A percentile compares a stretch with the other conserved stretches of the same genome.
These are phyloP conservation scores for Drosophila testacea DNA, from an alignment of 2,888 invertebrate genomes.

Conservation along the genomic window DNA sequence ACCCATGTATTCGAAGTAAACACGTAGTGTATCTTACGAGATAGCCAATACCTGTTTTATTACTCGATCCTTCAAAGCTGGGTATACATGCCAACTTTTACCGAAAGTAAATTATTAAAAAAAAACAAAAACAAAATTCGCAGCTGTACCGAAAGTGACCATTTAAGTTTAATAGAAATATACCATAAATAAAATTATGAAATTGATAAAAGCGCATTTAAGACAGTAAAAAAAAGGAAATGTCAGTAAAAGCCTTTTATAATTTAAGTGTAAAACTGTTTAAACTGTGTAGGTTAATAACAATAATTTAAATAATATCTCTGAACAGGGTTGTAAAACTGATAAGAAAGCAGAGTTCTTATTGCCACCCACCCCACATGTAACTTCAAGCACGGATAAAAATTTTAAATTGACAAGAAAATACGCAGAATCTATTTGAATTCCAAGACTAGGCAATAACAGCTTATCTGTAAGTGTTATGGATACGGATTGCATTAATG, in stretches of 20 bases:
- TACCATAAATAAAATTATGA: not conserved
- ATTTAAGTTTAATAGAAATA: not conserved
- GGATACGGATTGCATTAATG: constrained; percentile 14
- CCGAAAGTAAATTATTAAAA: no score
- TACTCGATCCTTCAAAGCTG: not conserved
- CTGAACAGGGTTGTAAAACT: not conserved
- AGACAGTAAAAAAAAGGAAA: not conserved
- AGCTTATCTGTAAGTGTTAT: constrained; percentile 14
- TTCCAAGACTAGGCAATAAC: not conserved
- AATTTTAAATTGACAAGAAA: not conserved
- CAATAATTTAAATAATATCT: not conserved
- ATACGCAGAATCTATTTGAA: not conserved
- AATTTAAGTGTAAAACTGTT: no score
- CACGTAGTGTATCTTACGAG: not conserved
- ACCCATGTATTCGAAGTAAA: not conserved
- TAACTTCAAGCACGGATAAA: not conserved
- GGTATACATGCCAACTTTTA: not conserved
- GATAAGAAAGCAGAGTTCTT: not conserved
- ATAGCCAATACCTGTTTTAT: not conserved
- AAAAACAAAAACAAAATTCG: not conserved
- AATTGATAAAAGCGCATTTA: not conserved
- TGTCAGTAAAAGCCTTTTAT: not conserved
- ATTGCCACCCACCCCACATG: not conserved
- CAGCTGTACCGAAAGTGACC: not conserved
- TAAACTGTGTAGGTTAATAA: not conserved